These are phyloP conservation scores for Drosophila leontia DNA, from an alignment of 1,140 invertebrate species.

Conservation along the genomic window DNA sequence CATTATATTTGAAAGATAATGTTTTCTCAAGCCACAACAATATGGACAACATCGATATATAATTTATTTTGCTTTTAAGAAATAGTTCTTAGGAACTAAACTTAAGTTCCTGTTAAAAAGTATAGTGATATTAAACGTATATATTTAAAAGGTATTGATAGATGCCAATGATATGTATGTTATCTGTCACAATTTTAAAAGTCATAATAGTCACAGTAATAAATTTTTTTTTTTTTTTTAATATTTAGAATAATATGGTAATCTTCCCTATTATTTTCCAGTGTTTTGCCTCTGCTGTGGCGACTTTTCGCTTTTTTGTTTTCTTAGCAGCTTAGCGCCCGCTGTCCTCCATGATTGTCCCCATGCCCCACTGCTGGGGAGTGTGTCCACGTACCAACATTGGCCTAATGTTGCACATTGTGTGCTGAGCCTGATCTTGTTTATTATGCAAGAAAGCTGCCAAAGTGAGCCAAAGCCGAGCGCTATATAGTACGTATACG, in stretches of 20 bases:
- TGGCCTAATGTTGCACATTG: slow-evolving; percentile 81
- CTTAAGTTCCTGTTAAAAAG: no score
- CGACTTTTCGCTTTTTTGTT: slow-evolving; percentile 51
- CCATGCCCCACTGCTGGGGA: slow-evolving; percentile 47
- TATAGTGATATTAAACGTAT: neutral
- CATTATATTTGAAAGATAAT: neutral
- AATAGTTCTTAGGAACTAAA: neutral
- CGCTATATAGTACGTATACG: slow-evolving; percentile 20
- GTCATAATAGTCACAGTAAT: neutral
- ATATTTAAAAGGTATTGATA: neutral
- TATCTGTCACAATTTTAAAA: no score
- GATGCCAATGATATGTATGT: no score
- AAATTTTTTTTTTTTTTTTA: neutral
- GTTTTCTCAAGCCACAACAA: neutral
- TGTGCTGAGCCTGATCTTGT: slow-evolving; percentile 77
- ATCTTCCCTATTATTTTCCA: neutral
- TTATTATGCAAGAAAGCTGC: slow-evolving; percentile 84
- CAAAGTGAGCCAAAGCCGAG: slow-evolving; percentile 62
- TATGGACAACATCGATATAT: neutral
- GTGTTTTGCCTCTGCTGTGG: slow-evolving; percentile 22
- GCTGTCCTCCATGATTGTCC: slow-evolving; percentile 65
- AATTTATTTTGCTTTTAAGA: neutral
- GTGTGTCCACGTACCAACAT: slow-evolving; percentile 74
- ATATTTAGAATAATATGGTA: neutral
- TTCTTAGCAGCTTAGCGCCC: slow-evolving; percentile 71